These are phyloP conservation scores for Diplosoma virens DNA, from an alignment of 23 tunicate species.

Conservation along the genomic window DNA sequence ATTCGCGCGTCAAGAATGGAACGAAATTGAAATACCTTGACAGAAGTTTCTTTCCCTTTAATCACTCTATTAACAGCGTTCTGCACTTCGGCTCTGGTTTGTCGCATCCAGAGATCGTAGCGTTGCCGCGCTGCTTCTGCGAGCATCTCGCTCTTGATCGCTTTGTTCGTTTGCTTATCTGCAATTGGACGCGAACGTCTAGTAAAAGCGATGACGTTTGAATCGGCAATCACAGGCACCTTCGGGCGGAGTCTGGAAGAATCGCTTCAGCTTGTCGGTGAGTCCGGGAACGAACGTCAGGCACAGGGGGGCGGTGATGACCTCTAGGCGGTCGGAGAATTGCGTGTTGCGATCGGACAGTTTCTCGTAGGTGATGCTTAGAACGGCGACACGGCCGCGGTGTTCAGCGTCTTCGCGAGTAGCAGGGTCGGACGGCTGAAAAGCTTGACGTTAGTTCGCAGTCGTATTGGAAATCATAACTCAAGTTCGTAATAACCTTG, in stretches of 20 bases:
- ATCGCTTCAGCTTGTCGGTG: constrained; percentile 59
- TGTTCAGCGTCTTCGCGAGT: neutral
- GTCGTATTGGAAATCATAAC: too few species aligned
- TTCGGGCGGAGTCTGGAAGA: constrained; percentile 52
- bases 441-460: too few species aligned
- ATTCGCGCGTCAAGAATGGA: too few species aligned
- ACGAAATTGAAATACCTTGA: too few species aligned
- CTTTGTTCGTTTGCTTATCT: too few species aligned
- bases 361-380: constrained; percentile 68
- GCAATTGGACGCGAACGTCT: too few species aligned
- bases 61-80: constrained; percentile 59
- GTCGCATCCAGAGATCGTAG: constrained; percentile 73
- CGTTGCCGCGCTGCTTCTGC: constrained; percentile 50
- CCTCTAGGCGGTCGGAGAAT: constrained; percentile 54
- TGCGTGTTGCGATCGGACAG: constrained; percentile 28
- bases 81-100: constrained; percentile 54
- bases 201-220: too few species aligned
- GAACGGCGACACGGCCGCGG: constrained; percentile 25
- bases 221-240: too few species aligned
- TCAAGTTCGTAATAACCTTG: too few species aligned
- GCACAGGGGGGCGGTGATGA: constrained; percentile 68
- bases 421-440: neutral
- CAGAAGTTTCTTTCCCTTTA: constrained; percentile 53
- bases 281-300: constrained; percentile 71
- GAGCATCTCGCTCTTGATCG: constrained; percentile 37